Conservation (phyloP, 2,797 vertebrate genomes). For the Cuculus canorus region DNA sequence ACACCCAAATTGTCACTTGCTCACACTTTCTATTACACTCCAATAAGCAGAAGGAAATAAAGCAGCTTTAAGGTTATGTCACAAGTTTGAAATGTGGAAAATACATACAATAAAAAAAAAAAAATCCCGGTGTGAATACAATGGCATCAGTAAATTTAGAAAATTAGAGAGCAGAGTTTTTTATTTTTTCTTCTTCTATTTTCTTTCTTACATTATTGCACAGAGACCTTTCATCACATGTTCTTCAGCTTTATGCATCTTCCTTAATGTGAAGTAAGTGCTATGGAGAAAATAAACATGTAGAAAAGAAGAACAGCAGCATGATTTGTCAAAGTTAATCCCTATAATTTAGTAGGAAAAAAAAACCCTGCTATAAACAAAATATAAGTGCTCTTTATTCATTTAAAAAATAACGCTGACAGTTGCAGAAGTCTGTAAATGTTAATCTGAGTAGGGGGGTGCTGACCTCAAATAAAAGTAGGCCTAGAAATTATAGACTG, state of each 20-base stretch:
- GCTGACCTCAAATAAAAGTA: slow-evolving; percentile 46
- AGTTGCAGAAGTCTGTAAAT: slow-evolving; percentile 69
- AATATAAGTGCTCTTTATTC: slow-evolving; percentile 84
- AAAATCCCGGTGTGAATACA: slow-evolving; percentile 58
- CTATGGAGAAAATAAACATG: slow-evolving; percentile 77
- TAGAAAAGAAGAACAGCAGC: slow-evolving; percentile 82
- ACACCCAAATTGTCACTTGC: slow-evolving; percentile 77
- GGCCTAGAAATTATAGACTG: slow-evolving; percentile 36
- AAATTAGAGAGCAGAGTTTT: slow-evolving; percentile 63
- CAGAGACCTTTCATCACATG: slow-evolving; percentile 87
- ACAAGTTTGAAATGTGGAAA: slow-evolving; percentile 88
- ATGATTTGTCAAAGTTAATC: slow-evolving; percentile 81
- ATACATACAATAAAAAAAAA: slow-evolving; percentile 68
- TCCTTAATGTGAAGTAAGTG: slow-evolving; percentile 79
- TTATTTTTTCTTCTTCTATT: slow-evolving; percentile 31
- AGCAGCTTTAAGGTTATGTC: slow-evolving; percentile 91
- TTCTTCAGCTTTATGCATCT: slow-evolving; percentile 80
- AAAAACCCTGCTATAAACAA: slow-evolving; percentile 77
- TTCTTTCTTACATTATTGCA: slow-evolving; percentile 89
- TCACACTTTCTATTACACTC: slow-evolving; percentile 81
- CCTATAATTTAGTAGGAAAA: slow-evolving; percentile 81
- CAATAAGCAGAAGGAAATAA: slow-evolving; percentile 81
- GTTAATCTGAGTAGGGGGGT: slow-evolving; percentile 47
- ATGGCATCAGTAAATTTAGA: slow-evolving; percentile 68
- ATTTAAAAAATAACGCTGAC: slow-evolving; percentile 74